A percentile compares a stretch with the other conserved stretches of the same genome.
Evolutionary conservation across 2,888 invertebrate genomes (phyloP).

Genomic region (Matsumyia berberina): DNA sequence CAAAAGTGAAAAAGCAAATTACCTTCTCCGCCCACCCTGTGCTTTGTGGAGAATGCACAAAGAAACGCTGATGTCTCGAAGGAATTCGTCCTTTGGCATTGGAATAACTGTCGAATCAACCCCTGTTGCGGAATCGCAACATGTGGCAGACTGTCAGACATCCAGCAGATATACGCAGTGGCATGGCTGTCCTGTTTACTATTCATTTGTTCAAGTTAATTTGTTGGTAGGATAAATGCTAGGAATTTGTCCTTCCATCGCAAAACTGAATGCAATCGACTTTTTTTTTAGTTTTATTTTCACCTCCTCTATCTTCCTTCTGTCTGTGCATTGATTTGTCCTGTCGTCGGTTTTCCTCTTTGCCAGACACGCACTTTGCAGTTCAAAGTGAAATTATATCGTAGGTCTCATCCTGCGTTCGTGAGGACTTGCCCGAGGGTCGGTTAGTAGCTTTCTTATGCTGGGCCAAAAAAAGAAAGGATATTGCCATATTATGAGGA

Average conservation of each 20-base stretch:
- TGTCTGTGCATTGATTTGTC: constrained; percentile 46
- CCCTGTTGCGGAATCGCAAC: constrained; percentile 59
- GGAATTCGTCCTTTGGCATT: constrained; percentile 62
- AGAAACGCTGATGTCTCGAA: constrained; percentile 48
- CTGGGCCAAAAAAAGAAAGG: constrained; percentile 44
- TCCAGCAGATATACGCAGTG: constrained; percentile 8
- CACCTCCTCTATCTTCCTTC: background rate
- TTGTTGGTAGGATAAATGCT: constrained; percentile 45
- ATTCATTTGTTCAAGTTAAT: constrained; percentile 68
- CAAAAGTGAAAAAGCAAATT: constrained; percentile 69
- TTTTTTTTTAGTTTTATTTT: background rate
- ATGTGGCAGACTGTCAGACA: constrained; percentile 54
- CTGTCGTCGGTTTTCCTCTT: constrained; percentile 9
- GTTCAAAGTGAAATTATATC: constrained; percentile 66
- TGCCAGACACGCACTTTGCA: constrained; percentile 62
- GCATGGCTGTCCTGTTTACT: constrained; percentile 44
- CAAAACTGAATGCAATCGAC: constrained; percentile 4
- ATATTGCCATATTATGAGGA: constrained; percentile 72
- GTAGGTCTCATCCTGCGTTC: background rate
- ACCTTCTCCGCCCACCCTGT: constrained; percentile 38
- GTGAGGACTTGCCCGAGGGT: constrained; percentile 53
- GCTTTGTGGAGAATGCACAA: constrained; percentile 15
- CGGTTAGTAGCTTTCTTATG: constrained; percentile 59
- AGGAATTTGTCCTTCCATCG: constrained; percentile 4
- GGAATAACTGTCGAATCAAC: constrained; percentile 6